These are phyloP conservation scores for Loxodonta africana DNA, from an alignment of 2,113 vertebrate species.

Conservation along the genomic window DNA sequence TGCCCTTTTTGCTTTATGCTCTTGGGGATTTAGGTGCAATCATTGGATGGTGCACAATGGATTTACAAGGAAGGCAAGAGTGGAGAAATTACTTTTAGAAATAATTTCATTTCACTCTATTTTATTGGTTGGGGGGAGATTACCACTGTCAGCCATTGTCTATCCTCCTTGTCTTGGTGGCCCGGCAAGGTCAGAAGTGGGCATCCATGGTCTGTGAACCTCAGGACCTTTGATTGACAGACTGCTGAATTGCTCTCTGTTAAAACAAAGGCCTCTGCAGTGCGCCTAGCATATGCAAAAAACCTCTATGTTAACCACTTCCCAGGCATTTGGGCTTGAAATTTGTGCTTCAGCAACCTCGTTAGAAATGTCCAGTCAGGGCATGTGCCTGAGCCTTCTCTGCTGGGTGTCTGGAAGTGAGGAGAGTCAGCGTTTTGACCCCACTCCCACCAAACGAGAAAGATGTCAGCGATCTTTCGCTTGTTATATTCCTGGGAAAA, in stretches of 20 bases:
- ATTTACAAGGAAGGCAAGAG: not conserved
- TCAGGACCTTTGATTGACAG: constrained; percentile 70
- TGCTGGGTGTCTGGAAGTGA: not conserved
- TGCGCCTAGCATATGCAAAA: constrained; percentile 48
- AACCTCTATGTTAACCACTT: not conserved
- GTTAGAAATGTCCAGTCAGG: not conserved
- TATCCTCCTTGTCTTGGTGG: not conserved
- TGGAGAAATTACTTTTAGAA: constrained; percentile 17
- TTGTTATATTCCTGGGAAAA: constrained; percentile 36
- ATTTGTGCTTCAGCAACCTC: constrained; percentile 55
- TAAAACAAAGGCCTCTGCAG: not conserved
- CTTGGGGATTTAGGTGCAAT: not conserved
- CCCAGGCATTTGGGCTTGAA: not conserved
- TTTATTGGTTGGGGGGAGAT: not conserved
- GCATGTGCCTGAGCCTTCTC: not conserved
- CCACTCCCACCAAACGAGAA: not conserved
- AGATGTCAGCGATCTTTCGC: constrained; percentile 58
- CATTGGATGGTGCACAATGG: rapidly evolving
- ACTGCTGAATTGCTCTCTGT: constrained; percentile 23
- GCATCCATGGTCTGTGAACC: not conserved
- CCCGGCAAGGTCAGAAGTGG: constrained; percentile 59
- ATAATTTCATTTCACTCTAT: not conserved
- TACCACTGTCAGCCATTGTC: constrained; percentile 28
- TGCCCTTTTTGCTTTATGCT: not conserved
- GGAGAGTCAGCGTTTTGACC: constrained; percentile 64